A percentile compares a stretch with the other conserved stretches of the same genome.
phyloP scores from a whole-genome alignment of 2,888 invertebrate species.

The Cinara cedri region DNA sequence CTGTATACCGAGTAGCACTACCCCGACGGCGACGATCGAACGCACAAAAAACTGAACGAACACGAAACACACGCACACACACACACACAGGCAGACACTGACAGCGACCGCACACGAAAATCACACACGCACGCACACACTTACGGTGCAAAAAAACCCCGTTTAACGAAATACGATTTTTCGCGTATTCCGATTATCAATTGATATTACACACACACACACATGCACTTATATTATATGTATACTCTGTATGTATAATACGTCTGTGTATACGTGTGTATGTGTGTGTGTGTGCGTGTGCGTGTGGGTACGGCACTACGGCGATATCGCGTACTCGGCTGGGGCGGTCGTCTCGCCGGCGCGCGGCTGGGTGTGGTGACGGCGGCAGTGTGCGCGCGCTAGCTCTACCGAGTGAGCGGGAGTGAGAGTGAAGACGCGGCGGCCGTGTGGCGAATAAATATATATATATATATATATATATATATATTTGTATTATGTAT shows the following conservation, averaged over 20 bases:
- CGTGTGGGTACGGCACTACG: conserved; percentile 33
- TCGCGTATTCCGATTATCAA: background rate
- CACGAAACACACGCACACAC: conserved; percentile 11
- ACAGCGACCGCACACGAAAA: conserved; percentile 26
- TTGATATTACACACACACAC: background rate
- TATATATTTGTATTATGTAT: no score
- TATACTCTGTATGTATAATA: no score
- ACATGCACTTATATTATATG: background rate
- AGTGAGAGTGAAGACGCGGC: conserved; percentile 8
- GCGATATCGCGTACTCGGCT: conserved; percentile 57
- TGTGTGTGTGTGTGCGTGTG: conserved; percentile 16
- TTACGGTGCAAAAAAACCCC: background rate
- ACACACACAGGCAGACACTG: background rate
- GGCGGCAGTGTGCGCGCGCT: conserved; percentile 62
- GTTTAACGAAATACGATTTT: conserved; percentile 1
- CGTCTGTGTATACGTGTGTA: conserved; percentile 1
- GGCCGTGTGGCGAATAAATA: conserved; percentile 21
- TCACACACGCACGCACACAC: conserved; percentile 26
- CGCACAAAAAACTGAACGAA: conserved; percentile 16
- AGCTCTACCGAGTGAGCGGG: conserved; percentile 26
- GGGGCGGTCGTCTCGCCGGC: conserved; percentile 58
- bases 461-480: conserved; percentile 5
- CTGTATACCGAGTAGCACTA: background rate
- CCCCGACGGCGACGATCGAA: background rate
- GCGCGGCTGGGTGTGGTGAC: conserved; percentile 59